Percentiles rank a stretch among this genome's conserved stretches.
phyloP scores from a whole-genome alignment of 2,888 invertebrate species.

The Microplitis manilae region DNA sequence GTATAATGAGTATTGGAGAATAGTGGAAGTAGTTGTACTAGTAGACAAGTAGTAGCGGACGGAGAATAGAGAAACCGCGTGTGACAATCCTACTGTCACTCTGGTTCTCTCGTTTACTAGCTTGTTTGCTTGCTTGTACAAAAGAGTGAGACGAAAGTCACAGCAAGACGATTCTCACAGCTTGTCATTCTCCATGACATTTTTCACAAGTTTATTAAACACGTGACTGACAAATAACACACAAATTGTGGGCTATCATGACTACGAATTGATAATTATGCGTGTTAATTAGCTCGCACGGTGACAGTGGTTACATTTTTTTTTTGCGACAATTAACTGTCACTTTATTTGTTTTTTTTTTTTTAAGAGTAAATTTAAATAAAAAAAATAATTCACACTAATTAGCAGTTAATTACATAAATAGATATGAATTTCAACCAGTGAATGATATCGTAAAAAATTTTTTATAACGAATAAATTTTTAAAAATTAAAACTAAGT shows the following conservation, averaged over 20 bases:
- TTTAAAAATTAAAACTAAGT: too few species aligned
- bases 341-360: too few species aligned
- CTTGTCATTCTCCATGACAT: background rate
- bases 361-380: too few species aligned
- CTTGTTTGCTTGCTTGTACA: background rate
- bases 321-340: too few species aligned
- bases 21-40: background rate
- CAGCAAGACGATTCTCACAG: constrained; percentile 2
- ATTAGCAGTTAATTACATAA: too few species aligned
- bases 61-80: background rate
- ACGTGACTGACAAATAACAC: constrained; percentile 10
- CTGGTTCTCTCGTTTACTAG: background rate
- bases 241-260: background rate
- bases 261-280: background rate
- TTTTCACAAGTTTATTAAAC: background rate
- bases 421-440: too few species aligned
- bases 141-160: background rate
- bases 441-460: too few species aligned
- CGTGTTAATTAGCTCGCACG: background rate
- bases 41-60: background rate
- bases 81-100: background rate
- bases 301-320: background rate
- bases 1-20: background rate
- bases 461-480: too few species aligned
- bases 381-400: too few species aligned